Base-by-base conservation (phyloP, 2,888 invertebrate species). In the Limnephilus marmoratus region DNA sequence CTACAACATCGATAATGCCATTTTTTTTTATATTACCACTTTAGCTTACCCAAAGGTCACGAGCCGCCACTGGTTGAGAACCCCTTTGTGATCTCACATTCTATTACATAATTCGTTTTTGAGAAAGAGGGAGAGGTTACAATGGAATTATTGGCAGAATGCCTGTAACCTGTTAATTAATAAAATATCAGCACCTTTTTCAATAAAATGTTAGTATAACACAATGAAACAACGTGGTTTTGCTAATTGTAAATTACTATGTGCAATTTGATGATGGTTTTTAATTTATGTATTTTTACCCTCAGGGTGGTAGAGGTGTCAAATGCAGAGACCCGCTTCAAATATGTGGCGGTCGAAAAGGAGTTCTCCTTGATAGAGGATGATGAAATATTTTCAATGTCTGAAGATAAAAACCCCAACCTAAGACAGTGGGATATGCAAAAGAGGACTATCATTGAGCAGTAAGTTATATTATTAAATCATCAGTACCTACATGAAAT, bases 271-370 rank as follows among this genome's bases (percentile, higher is more conserved):
- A 9, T 68, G 9, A 68, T 68, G 9, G 34, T 34, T 7, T 68
- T 82, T 31, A 34, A 34, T 82, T 34, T 82, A 34, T 31, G 31
- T 34, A 81, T 81, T 81, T 31, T 34, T 82, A 37, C 92, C 94
- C 95, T 81, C 94, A 97, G 97, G 94, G 97, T 98, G 3, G 95
- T 97, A 85, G 96, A 97, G 4, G 96, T 98, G 29, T 97, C 97
- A 0, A 96, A 97, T 94, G 96, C 95, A 89, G 96, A 96, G 90
- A 94, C 94, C 94, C 95, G 96, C 1, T 95, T 96, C 0, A 96
- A 96, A 93, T 94, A 96, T 93, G 94, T 95, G n/a, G 95, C 96
- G 91, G 95, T 95, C 85, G 95, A 95, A 90, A 95, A 95, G 85
- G 90, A 91, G n/a, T 24, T 31, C 81, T 83, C 81, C 31, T 15